A percentile compares a stretch with the other conserved stretches of the same genome.
Evolutionary conservation across 2,888 invertebrate species (phyloP).

Genomic region (Tolmerus cingulatus): DNA sequence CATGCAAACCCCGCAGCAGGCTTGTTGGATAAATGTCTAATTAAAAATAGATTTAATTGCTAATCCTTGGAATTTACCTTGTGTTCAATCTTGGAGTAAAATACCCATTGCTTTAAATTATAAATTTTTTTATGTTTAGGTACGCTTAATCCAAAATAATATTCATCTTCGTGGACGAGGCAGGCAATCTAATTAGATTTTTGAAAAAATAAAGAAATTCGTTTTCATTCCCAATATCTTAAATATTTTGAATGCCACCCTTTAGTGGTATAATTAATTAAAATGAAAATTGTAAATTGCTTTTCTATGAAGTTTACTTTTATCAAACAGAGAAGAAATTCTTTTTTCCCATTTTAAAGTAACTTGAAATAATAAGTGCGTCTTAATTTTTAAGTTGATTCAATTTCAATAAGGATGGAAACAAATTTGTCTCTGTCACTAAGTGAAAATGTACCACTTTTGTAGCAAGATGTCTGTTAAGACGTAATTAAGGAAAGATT

Average conservation of each 20-base stretch:
- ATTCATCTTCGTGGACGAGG: not conserved
- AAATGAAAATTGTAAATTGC: not conserved
- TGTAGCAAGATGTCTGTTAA: not conserved
- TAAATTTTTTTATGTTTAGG: not conserved
- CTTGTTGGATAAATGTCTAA: not conserved
- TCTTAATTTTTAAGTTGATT: not conserved
- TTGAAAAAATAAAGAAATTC: not conserved
- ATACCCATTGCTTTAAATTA: not conserved
- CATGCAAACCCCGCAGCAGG: not conserved
- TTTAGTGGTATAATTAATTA: not conserved
- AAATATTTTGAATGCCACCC: not conserved
- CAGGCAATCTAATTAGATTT: not conserved
- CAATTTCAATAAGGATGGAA: not conserved
- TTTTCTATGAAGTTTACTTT: not conserved
- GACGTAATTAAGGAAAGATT: not conserved
- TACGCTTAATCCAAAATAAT: no score
- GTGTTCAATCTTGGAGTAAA: not conserved
- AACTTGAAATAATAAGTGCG: not conserved
- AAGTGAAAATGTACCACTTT: not conserved
- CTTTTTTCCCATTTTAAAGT: not conserved
- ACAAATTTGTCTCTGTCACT: not conserved
- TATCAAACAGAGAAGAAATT: no score
- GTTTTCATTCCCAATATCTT: not conserved
- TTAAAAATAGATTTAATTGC: constrained; percentile 10
- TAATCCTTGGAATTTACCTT: not conserved